phyloP scores from a whole-genome alignment of 2,888 invertebrate species.

The Troilus luridus region DNA sequence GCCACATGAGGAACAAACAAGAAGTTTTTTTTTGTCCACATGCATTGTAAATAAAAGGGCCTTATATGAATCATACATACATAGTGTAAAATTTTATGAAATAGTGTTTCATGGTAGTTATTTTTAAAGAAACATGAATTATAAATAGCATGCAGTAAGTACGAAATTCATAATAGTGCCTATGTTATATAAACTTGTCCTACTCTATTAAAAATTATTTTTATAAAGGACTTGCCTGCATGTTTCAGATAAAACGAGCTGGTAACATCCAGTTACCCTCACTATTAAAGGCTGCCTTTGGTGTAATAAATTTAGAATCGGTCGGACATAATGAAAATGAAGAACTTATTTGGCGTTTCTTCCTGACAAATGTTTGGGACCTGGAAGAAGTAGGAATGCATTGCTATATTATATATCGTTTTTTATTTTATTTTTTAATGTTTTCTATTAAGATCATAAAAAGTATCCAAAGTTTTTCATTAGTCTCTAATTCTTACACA shows the following conservation, averaged over 20 bases:
- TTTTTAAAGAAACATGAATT: not conserved
- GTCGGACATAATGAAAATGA: conserved; percentile 78
- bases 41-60: too few species aligned
- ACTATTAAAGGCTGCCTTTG: conserved; percentile 87
- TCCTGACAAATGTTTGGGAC: conserved; percentile 22
- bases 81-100: too few species aligned
- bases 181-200: not conserved
- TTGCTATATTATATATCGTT: not conserved
- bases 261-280: conserved; percentile 91
- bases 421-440: too few species aligned
- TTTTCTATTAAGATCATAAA: too few species aligned
- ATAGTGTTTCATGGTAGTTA: not conserved
- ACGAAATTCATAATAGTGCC: not conserved
- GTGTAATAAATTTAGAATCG: conserved; percentile 81
- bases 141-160: not conserved
- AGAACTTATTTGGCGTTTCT: conserved; percentile 73
- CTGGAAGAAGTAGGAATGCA: not conserved
- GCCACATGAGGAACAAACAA: too few species aligned
- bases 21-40: too few species aligned
- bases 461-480: too few species aligned
- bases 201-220: conserved; percentile 43
- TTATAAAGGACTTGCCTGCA: conserved; percentile 75
- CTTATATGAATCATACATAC: too few species aligned
- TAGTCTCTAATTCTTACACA: too few species aligned
- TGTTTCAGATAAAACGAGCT: conserved; percentile 85